phyloP scores from a whole-genome alignment of 2,888 invertebrate genomes.

The Tenthredo notha region DNA sequence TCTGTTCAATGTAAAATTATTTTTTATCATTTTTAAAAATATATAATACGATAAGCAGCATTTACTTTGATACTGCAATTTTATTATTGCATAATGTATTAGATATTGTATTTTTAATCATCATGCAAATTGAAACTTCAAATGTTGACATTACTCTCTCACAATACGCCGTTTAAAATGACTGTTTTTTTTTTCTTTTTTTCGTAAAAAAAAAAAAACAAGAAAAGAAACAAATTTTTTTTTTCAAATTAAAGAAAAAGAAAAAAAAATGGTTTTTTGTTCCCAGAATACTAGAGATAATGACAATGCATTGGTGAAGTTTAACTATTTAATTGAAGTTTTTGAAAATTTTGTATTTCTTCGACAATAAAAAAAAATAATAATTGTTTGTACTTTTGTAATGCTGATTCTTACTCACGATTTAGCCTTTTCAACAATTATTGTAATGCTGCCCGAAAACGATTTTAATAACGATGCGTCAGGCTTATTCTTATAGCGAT shows the following conservation, averaged over 20 bases:
- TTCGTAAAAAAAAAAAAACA: not conserved
- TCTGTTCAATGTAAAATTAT: conserved; percentile 19
- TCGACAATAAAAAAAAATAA: conserved; percentile 72
- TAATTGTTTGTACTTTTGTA: conserved; percentile 72
- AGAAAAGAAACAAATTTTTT: not conserved
- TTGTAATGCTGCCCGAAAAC: conserved; percentile 57
- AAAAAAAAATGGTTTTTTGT: not conserved
- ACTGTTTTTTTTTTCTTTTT: not conserved
- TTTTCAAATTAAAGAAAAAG: too few species aligned
- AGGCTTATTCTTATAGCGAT: conserved; percentile 23
- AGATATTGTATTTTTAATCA: conserved; percentile 41
- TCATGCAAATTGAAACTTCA: not conserved
- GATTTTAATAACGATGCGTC: conserved; percentile 47
- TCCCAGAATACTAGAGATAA: not conserved
- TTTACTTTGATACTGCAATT: conserved; percentile 34
- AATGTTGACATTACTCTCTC: not conserved
- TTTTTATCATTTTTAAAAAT: conserved; percentile 2
- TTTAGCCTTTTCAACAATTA: conserved; percentile 30
- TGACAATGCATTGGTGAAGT: conserved; percentile 54
- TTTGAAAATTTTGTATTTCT: conserved; percentile 55
- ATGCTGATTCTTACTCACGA: conserved; percentile 63
- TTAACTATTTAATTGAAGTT: conserved; percentile 47
- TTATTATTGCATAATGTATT: conserved; percentile 16
- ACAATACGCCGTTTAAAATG: not conserved
- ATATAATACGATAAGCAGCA: conserved; percentile 39